These are phyloP conservation scores for Dryadula phaetusa DNA, from an alignment of 2,888 invertebrate genomes.

Conservation along the genomic window DNA sequence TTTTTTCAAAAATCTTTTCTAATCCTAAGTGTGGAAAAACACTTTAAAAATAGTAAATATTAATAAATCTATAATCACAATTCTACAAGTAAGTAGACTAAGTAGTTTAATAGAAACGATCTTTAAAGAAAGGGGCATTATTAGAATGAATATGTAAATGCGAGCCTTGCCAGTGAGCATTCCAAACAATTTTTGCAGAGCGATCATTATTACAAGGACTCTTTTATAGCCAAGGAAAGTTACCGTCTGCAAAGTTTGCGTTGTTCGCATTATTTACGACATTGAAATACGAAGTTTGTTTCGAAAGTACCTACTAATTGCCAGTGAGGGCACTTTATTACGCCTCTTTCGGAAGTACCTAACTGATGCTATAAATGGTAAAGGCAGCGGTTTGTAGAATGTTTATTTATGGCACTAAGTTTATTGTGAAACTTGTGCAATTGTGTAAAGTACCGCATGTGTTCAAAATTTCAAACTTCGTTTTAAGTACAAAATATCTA, in stretches of 20 bases:
- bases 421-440: slow-evolving; percentile 12
- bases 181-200: slow-evolving; percentile 35
- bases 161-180: slow-evolving; percentile 24
- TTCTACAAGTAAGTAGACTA: neutral
- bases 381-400: neutral
- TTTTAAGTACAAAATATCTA: neutral
- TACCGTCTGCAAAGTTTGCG: slow-evolving; percentile 52
- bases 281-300: slow-evolving; percentile 44
- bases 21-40: too few relatives aligned
- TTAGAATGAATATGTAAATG: slow-evolving; percentile 9
- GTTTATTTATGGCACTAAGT: slow-evolving; percentile 15
- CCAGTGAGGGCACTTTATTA: slow-evolving; percentile 24
- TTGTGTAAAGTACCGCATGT: neutral
- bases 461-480: neutral
- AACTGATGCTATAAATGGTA: slow-evolving; percentile 17
- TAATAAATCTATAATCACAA: too few relatives aligned
- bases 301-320: slow-evolving; percentile 35
- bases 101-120: neutral
- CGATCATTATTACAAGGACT: slow-evolving; percentile 35
- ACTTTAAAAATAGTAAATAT: too few relatives aligned
- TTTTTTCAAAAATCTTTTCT: too few relatives aligned
- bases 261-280: slow-evolving; percentile 48
- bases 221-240: slow-evolving; percentile 44
- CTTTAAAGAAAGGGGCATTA: neutral
- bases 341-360: slow-evolving; percentile 17